Conservation (phyloP, 35 echinoderm and acorn worm species). For the Diadema setosum region DNA sequence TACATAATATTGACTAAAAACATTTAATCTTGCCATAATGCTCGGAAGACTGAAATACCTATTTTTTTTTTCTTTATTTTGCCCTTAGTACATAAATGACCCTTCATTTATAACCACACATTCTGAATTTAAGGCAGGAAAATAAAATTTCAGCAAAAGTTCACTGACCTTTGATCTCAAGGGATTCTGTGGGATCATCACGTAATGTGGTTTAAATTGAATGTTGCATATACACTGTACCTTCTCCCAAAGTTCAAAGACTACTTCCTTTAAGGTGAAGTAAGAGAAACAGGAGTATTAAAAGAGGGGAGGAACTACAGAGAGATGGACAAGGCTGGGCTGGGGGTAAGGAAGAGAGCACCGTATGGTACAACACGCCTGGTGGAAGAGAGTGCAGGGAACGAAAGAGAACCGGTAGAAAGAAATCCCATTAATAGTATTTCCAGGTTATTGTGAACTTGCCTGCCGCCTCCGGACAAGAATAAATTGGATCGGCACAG, state of each 20-base stretch:
- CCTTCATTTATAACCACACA: too few relatives aligned
- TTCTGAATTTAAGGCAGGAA: too few relatives aligned
- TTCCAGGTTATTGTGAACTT: not conserved
- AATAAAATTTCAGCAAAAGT: not conserved
- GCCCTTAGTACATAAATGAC: too few relatives aligned
- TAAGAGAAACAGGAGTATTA: not conserved
- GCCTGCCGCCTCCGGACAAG: not conserved
- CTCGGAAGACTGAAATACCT: too few relatives aligned
- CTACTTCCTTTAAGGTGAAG: not conserved
- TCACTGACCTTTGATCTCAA: too few relatives aligned
- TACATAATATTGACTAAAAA: too few relatives aligned
- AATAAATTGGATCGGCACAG: not conserved
- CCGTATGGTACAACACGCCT: not conserved
- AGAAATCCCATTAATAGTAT: not conserved
- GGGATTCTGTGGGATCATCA: too few relatives aligned
- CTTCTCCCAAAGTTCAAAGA: not conserved
- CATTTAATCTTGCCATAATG: too few relatives aligned
- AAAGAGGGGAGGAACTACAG: not conserved
- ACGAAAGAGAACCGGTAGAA: not conserved
- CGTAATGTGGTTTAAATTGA: too few relatives aligned
- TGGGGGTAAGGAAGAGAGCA: not conserved
- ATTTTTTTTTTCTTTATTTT: too few relatives aligned
- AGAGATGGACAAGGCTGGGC: not conserved
- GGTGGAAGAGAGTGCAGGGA: not conserved
- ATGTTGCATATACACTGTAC: not conserved